Evolutionary conservation across 2,888 invertebrate genomes (phyloP), one percentile per base, ranked within the genome.

Genomic region (Siphonodentalium dalli): DNA sequence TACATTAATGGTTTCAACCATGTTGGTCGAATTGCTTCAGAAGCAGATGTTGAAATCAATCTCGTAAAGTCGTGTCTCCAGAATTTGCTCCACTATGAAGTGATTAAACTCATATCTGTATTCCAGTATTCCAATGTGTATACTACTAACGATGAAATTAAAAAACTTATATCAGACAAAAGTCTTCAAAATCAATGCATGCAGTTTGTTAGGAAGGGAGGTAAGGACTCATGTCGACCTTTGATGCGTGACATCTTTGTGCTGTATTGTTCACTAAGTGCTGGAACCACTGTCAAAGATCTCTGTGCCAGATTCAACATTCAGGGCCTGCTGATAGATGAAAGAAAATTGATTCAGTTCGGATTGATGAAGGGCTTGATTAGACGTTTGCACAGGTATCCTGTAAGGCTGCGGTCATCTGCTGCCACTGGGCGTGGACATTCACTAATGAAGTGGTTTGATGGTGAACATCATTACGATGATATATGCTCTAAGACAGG

Each of bases 1-100:
- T 90, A 90, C 74, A 92, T 97, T 43, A 91, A 96, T 81, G 95
- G 96, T 0, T 91, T 91, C 74, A 92, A 93, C 82, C 94, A 96
- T 80, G 88, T 96, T 4, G 88, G 91, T 0, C 89, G 91, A 72
- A 94, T 97, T 61, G 91, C 95, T 0, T 87, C 88, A 0, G 89
- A 93, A 72, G 90, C 94, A 0, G 93, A 94, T 74, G 93, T 97
- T 0, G 95, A 96, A 78, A 91, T 91, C 64, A 92, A 92, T 79
- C 85, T 96, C 28, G 96, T 96, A 0, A 96, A 96, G 82, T 91
- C 93, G 0, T 94, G 94, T 79, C 88, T 96, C 52, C 94, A 94
- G 80, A 96, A 96, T 83, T 85, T 96, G 62, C 87, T 34, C 18
- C 56, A 59, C 51, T 58, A 61, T 43, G 52, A 62, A 26, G 58